Evolutionary conservation across 1,140 invertebrate genomes (phyloP).

Genomic region (Physella acuta): DNA sequence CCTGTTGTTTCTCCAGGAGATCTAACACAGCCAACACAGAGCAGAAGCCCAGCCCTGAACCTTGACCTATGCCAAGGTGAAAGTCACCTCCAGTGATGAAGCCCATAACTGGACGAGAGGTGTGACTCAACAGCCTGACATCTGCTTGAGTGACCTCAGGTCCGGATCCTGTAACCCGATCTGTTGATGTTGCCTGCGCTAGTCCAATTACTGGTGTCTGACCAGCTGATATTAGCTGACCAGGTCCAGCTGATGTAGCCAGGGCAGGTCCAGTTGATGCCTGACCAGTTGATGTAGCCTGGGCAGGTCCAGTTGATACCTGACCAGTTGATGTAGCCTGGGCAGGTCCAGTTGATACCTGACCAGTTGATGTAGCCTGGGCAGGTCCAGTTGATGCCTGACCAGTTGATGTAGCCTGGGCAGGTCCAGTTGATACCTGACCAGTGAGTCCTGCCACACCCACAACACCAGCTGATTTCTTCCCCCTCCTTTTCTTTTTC

Average conservation of each 20-base stretch:
- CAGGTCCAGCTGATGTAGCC: too few relatives aligned
- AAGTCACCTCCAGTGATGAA: conserved; percentile 73
- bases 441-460: not conserved
- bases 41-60: conserved; percentile 47
- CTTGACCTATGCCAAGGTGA: conserved; percentile 63
- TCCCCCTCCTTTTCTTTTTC: conserved; percentile 26
- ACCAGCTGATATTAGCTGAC: too few relatives aligned
- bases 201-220: not conserved
- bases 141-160: too few relatives aligned
- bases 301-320: too few relatives aligned
- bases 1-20: conserved; percentile 13
- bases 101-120: conserved; percentile 69
- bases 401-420: too few relatives aligned
- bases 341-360: not conserved
- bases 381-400: too few relatives aligned
- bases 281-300: too few relatives aligned
- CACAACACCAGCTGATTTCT: conserved; percentile 16
- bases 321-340: too few relatives aligned
- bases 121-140: not conserved
- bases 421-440: too few relatives aligned
- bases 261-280: too few relatives aligned
- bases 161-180: not conserved
- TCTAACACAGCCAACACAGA: conserved; percentile 34
- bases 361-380: not conserved
- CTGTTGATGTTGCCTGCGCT: not conserved